These are phyloP conservation scores for Stenichneumon culpator DNA, from an alignment of 2,888 invertebrate genomes.

Conservation along the genomic window DNA sequence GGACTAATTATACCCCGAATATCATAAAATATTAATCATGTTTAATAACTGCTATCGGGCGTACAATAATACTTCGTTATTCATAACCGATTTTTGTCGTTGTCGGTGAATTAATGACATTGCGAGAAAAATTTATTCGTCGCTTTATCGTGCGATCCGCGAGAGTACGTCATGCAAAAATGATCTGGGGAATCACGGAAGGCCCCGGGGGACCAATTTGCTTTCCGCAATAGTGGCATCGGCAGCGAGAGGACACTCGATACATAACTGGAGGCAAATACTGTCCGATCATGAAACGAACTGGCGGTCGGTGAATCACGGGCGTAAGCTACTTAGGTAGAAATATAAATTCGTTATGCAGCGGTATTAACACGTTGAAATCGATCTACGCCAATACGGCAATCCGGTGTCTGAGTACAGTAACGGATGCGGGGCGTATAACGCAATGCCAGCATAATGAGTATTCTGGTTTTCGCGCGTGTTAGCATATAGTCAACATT, in stretches of 20 bases:
- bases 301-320: conserved; percentile 55
- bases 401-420: conserved; percentile 1
- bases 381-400: conserved; percentile 43
- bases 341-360: conserved; percentile 51
- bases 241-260: background rate
- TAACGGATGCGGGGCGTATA: background rate
- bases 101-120: background rate
- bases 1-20: background rate
- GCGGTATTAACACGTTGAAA: conserved; percentile 49
- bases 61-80: background rate
- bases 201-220: background rate
- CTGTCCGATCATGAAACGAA: conserved; percentile 56
- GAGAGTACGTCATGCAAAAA: conserved; percentile 3
- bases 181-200: background rate
- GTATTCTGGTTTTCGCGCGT: background rate
- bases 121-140: background rate
- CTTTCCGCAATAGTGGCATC: background rate
- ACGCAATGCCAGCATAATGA: background rate
- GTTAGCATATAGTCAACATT: background rate
- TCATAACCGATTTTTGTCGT: background rate
- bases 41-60: background rate
- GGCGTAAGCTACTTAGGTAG: conserved; percentile 64
- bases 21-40: background rate
- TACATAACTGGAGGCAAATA: conserved; percentile 50
- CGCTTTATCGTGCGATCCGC: background rate